A percentile compares a stretch with the other conserved stretches of the same genome.
phyloP scores from a whole-genome alignment of 37 sponge, comb jelly and placozoan species.

The Mnemiopsis leidyi region DNA sequence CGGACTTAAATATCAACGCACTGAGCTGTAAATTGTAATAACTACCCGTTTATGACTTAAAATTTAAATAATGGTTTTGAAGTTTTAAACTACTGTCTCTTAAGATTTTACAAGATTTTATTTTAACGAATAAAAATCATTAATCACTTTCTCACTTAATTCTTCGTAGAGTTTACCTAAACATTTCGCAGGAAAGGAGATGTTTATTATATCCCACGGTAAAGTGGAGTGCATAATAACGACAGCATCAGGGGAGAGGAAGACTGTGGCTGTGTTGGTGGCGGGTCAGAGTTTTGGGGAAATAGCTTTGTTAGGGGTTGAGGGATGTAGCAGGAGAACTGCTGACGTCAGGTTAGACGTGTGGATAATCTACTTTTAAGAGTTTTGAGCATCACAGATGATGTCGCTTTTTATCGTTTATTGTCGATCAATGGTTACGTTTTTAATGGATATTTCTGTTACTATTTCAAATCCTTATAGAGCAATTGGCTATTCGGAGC shows the following conservation, averaged over 20 bases:
- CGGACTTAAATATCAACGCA: too few species aligned
- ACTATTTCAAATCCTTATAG: neutral
- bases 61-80: too few species aligned
- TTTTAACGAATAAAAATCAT: too few species aligned
- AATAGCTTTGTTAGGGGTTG: constrained; percentile 53
- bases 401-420: too few species aligned
- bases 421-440: neutral
- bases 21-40: too few species aligned
- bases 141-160: too few species aligned
- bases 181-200: constrained; percentile 38
- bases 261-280: constrained; percentile 30
- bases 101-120: too few species aligned
- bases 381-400: too few species aligned
- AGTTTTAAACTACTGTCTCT: too few species aligned
- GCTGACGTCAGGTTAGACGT: constrained; percentile 64
- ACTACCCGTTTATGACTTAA: too few species aligned
- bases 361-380: too few species aligned
- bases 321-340: constrained; percentile 48
- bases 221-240: constrained; percentile 53
- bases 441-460: neutral
- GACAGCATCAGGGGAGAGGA: neutral
- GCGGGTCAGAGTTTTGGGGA: constrained; percentile 65
- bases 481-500: constrained; percentile 60
- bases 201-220: constrained; percentile 26
- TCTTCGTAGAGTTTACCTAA: too few species aligned